Conservation (phyloP, 2,113 vertebrate species). For the Jacana jacana region DNA sequence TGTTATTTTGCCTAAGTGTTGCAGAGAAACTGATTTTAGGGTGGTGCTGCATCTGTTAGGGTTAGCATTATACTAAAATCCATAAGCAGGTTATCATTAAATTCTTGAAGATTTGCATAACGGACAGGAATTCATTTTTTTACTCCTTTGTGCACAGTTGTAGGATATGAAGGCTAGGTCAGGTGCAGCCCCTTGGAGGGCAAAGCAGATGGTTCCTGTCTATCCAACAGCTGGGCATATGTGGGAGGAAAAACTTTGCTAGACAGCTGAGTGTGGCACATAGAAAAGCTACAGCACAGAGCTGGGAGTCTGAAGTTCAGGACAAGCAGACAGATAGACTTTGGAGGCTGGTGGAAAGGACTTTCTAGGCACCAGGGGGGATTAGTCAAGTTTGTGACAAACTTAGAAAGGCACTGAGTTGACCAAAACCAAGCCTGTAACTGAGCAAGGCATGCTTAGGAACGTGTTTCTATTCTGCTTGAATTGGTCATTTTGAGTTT, state of each 20-base stretch:
- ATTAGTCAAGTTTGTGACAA: not conserved
- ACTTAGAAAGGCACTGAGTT: not conserved
- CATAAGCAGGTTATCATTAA: not conserved
- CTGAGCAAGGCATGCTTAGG: not conserved
- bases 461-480: not conserved
- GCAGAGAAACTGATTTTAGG: not conserved
- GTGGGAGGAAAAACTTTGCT: not conserved
- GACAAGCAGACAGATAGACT: not conserved
- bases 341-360: not conserved
- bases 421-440: not conserved
- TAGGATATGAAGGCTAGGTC: not conserved
- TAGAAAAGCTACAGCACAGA: not conserved
- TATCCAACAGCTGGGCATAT: slow-evolving; percentile 12
- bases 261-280: not conserved
- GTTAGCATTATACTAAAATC: not conserved
- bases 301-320: not conserved
- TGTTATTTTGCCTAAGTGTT: not conserved
- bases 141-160: not conserved
- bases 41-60: not conserved
- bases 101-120: not conserved
- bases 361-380: not conserved
- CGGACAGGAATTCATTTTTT: not conserved
- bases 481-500: not conserved
- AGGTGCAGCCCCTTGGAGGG: not conserved
- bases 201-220: slow-evolving; percentile 39